Evolutionary conservation across 2,888 invertebrate species (phyloP).

Genomic region (Cynaeus angustus): DNA sequence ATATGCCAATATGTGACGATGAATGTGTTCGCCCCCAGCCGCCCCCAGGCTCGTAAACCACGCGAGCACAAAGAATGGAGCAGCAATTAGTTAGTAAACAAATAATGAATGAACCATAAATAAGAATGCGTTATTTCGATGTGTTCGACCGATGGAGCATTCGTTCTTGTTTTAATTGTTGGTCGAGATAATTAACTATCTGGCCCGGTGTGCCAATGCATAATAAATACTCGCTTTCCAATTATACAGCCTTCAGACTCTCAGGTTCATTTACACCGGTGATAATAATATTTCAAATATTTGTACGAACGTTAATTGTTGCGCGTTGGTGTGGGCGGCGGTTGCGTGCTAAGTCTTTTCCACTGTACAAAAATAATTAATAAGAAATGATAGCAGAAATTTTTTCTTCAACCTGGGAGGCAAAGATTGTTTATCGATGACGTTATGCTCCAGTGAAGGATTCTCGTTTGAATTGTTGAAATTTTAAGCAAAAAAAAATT

Average conservation of each 20-base stretch:
- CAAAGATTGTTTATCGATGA: constrained; percentile 57
- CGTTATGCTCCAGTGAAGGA: constrained; percentile 49
- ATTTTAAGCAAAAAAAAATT: neutral
- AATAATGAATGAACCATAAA: constrained; percentile 70
- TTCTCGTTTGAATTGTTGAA: constrained; percentile 1
- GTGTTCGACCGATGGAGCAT: constrained; percentile 47
- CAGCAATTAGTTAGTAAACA: constrained; percentile 70
- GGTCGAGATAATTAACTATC: constrained; percentile 51
- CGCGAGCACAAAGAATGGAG: constrained; percentile 56
- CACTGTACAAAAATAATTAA: constrained; percentile 6
- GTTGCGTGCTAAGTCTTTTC: constrained; percentile 20
- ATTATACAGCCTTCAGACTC: constrained; percentile 67
- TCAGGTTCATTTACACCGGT: constrained; percentile 68
- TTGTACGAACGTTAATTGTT: constrained; percentile 68
- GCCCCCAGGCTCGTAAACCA: constrained; percentile 60
- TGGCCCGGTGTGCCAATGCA: constrained; percentile 66
- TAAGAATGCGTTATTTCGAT: constrained; percentile 63
- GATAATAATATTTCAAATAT: constrained; percentile 71
- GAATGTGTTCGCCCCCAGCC: constrained; percentile 34
- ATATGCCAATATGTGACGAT: neutral
- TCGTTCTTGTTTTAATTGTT: constrained; percentile 54
- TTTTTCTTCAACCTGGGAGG: neutral
- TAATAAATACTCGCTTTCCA: constrained; percentile 70
- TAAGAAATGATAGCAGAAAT: neutral
- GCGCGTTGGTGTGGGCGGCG: constrained; percentile 56